Conservation (phyloP, 2,888 invertebrate species). For the Gryllus longicercus region DNA sequence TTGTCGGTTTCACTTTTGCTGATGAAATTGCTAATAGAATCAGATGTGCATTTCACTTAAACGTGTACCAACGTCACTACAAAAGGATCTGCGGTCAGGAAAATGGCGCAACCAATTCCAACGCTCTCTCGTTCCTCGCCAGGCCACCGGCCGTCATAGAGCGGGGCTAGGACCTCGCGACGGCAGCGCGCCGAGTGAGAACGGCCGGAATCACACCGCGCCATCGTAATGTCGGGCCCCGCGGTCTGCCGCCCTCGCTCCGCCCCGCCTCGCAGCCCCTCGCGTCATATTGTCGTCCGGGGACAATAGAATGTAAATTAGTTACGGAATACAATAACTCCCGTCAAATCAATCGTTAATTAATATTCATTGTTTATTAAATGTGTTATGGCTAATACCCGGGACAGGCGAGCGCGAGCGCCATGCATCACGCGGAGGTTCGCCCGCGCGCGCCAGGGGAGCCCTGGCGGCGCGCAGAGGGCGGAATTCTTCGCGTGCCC, state of each 20-base stretch:
- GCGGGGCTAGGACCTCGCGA: background rate
- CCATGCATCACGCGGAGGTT: background rate
- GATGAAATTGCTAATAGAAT: too few species aligned
- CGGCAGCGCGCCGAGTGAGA: background rate
- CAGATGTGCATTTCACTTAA: too few species aligned
- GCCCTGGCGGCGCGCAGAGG: too few species aligned
- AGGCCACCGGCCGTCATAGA: too few species aligned
- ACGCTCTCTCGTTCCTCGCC: too few species aligned
- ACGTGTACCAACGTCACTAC: too few species aligned
- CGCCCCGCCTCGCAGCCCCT: background rate
- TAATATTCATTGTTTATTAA: constrained; percentile 17
- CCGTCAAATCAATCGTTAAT: constrained; percentile 8
- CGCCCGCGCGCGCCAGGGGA: too few species aligned
- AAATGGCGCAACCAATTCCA: too few species aligned
- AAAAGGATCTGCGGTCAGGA: too few species aligned
- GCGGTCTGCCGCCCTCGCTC: background rate
- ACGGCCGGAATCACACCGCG: background rate
- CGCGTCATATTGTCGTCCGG: constrained; percentile 17
- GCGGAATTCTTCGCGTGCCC: too few species aligned
- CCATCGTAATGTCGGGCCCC: background rate
- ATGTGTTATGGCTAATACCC: constrained; percentile 17
- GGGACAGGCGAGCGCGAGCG: background rate
- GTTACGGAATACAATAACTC: constrained; percentile 10
- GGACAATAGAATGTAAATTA: constrained; percentile 17
- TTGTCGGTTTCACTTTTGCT: too few species aligned